Conservation (phyloP, 2,797 vertebrate genomes). For the Sphenopsis melanotis region DNA sequence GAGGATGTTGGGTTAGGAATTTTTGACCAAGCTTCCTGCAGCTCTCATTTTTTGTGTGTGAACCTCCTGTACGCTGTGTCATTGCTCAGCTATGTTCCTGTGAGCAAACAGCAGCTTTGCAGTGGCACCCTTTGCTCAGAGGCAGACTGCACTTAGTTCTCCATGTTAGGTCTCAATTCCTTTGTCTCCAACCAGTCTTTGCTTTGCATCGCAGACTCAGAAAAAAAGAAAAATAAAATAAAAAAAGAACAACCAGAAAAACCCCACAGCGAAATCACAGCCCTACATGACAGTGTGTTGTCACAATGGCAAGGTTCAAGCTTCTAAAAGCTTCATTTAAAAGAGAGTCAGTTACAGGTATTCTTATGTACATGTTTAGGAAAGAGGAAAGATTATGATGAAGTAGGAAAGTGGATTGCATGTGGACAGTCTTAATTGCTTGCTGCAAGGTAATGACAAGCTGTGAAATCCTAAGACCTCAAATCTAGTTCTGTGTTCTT, state of each 20-base stretch:
- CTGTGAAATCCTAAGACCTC: background rate
- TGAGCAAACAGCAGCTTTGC: background rate
- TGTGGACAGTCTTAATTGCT: slow-evolving; percentile 18
- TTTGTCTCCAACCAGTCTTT: background rate
- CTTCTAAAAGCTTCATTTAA: background rate
- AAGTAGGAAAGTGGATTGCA: background rate
- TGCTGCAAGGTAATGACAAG: slow-evolving; percentile 3
- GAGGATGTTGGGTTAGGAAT: background rate
- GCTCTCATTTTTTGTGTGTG: background rate
- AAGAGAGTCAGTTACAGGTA: background rate
- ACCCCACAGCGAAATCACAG: background rate
- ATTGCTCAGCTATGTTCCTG: background rate
- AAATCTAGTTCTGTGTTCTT: background rate
- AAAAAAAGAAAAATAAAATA: background rate
- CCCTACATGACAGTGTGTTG: background rate
- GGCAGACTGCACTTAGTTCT: background rate
- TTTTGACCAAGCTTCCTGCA: background rate
- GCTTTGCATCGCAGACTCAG: background rate
- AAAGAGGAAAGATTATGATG: background rate
- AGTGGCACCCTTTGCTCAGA: background rate
- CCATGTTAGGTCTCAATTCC: background rate
- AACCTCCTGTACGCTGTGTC: background rate
- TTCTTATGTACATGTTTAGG: background rate
- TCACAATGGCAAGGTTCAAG: background rate
- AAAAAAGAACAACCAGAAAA: background rate